Percentiles rank a stretch among this genome's conserved stretches.
phyloP scores from a whole-genome alignment of 2,797 vertebrate genomes.

The Sarcophilus harrisii region DNA sequence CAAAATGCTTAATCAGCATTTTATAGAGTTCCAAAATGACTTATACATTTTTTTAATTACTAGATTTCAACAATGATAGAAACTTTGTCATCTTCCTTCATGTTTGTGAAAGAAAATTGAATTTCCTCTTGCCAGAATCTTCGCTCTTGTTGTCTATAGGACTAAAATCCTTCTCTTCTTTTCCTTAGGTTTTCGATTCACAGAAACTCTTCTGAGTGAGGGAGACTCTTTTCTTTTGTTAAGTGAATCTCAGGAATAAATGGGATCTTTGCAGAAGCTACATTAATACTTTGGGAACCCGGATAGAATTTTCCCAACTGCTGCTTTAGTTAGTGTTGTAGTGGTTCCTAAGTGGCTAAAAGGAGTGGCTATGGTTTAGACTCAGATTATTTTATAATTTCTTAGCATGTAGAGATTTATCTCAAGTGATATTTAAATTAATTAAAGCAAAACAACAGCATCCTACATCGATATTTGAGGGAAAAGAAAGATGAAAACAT shows the following conservation, averaged over 20 bases:
- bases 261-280: not conserved
- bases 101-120: constrained; percentile 5
- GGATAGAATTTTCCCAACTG: constrained; percentile 25
- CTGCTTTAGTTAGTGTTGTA: not conserved
- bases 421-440: no score
- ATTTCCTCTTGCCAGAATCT: not conserved
- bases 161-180: not conserved
- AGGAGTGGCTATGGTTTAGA: not conserved
- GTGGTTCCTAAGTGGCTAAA: constrained; percentile 1
- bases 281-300: not conserved
- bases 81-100: constrained; percentile 4
- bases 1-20: no score
- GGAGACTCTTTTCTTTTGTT: not conserved
- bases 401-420: no score
- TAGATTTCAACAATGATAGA: no score
- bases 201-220: not conserved
- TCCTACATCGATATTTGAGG: no score
- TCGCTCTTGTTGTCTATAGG: not conserved
- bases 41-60: no score
- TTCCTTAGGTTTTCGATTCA: not conserved
- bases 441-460: no score
- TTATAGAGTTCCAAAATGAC: no score
- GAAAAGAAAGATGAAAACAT: no score
- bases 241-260: constrained; percentile 27
- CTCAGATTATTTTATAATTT: not conserved